Conservation (phyloP, 2,113 vertebrate species). For the Lucifuga dentata region DNA sequence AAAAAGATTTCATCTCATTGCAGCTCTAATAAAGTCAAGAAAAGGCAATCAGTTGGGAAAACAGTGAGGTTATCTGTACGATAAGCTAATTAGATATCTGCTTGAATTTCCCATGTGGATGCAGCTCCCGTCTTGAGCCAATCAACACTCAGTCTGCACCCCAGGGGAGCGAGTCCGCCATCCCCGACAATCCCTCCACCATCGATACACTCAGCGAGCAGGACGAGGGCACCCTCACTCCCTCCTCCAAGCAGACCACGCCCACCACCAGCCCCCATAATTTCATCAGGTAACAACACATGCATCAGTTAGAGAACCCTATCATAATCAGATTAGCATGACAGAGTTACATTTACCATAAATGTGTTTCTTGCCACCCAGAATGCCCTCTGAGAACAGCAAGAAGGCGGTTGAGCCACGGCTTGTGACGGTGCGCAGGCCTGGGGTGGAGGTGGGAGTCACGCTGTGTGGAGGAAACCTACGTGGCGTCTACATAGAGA, state of each 20-base stretch:
- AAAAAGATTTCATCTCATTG: no score
- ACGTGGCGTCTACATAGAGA: conserved; percentile 92
- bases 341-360: no score
- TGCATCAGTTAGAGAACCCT: not conserved
- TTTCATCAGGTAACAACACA: conserved; percentile 84
- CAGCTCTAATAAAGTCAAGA: no score
- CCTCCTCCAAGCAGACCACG: conserved; percentile 92
- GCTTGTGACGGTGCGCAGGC: conserved; percentile 87
- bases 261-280: conserved; percentile 90
- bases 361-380: conserved; percentile 31
- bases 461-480: conserved; percentile 95
- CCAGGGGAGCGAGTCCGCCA: conserved; percentile 88
- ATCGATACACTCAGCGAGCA: conserved; percentile 96
- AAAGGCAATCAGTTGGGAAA: no score
- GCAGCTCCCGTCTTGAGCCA: conserved; percentile 93
- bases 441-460: conserved; percentile 92
- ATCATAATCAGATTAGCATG: not conserved
- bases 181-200: conserved; percentile 91
- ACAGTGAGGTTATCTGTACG: no score
- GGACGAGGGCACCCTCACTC: conserved; percentile 95
- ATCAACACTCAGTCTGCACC: conserved; percentile 87
- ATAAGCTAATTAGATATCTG: no score
- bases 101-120: no score
- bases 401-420: conserved; percentile 87
- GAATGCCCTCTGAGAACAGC: conserved; percentile 83